Evolutionary conservation across 2,888 invertebrate species (phyloP), one percentile per base, ranked within the genome.

Genomic region (Amblyteles armatorius): DNA sequence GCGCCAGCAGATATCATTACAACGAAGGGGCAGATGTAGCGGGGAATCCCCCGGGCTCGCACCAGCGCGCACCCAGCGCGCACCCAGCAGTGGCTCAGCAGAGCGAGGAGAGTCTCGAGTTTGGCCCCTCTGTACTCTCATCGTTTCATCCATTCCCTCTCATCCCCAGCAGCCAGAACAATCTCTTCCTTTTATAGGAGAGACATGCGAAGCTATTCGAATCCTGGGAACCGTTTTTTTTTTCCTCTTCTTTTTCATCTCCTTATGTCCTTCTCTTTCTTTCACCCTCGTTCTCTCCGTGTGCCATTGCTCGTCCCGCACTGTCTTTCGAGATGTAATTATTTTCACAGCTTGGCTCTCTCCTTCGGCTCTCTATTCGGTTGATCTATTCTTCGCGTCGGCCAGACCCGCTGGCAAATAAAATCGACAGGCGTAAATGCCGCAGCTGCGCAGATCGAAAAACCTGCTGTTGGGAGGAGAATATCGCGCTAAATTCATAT

Each of bases 221-320:
- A 91, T 91, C 93, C 92, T 93, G 93, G 93, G 93, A 93, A 93
- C 93, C 91, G 91, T 92, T 93, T 92, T 92, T 90, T 89, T 81
- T 81, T 44, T 40, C 83, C 79, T 81, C n/a, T 26, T 60, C 7
- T 57, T 80, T 44, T 60, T 74, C 69, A 33, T 33, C 11, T 63
- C 65, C 44, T 76, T 57, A 83, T 40, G 82, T 80, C 86, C 82
- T 81, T 82, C 77, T 82, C 78, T 82, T 76, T 86, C 84, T 79
- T 69, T 77, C 83, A 29, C 68, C 63, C 71, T 36, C 33, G 44
- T 40, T 40, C 44, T 40, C 29, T 63, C 50, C 44, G 55, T 71
- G 29, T 69, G 60, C 65, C 26, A 55, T 72, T 44, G 13, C 72
- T 72, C 79, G n/a, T 60, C 60, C 57, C 67, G 77, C 74, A 82